Percentiles rank a stretch among this genome's conserved stretches.
These are phyloP conservation scores for Pycnonotus jocosus DNA, from an alignment of 2,113 vertebrate genomes.

Conservation along the genomic window DNA sequence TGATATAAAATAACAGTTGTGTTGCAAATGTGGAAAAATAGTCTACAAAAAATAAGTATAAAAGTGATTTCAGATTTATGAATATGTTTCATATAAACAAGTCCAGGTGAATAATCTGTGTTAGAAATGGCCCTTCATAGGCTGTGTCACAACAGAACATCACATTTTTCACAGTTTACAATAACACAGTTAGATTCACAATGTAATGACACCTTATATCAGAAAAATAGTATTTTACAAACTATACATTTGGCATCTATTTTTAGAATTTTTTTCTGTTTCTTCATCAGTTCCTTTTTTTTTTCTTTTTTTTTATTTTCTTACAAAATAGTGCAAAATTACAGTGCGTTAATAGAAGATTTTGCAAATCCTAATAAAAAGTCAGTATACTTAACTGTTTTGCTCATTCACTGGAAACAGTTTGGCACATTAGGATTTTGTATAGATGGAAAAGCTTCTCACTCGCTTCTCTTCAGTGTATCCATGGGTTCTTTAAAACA, in stretches of 20 bases:
- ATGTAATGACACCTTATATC: slow-evolving; percentile 60
- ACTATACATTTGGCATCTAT: slow-evolving; percentile 76
- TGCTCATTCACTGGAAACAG: slow-evolving; percentile 39
- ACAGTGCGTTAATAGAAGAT: slow-evolving; percentile 66
- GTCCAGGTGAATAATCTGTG: slow-evolving; percentile 53
- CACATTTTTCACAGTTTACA: slow-evolving; percentile 64
- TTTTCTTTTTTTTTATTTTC: background rate
- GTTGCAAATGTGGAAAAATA: slow-evolving; percentile 77
- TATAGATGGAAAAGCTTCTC: slow-evolving; percentile 1
- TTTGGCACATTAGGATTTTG: slow-evolving; percentile 63
- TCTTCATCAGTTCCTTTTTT: slow-evolving; percentile 19
- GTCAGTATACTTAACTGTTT: slow-evolving; percentile 11
- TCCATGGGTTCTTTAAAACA: background rate
- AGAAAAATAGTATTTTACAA: slow-evolving; percentile 72
- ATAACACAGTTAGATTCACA: slow-evolving; percentile 62
- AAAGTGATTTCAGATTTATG: slow-evolving; percentile 75
- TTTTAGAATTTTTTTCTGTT: slow-evolving; percentile 36
- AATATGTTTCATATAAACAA: slow-evolving; percentile 72
- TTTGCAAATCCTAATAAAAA: slow-evolving; percentile 55
- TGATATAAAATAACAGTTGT: slow-evolving; percentile 72
- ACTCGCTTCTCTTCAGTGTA: background rate
- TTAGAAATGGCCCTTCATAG: slow-evolving; percentile 56
- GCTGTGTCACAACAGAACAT: slow-evolving; percentile 52
- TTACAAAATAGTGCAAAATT: slow-evolving; percentile 75
- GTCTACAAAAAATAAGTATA: slow-evolving; percentile 79